Evolutionary conservation across 2,113 vertebrate genomes (phyloP).

Genomic region (Mugil cephalus): DNA sequence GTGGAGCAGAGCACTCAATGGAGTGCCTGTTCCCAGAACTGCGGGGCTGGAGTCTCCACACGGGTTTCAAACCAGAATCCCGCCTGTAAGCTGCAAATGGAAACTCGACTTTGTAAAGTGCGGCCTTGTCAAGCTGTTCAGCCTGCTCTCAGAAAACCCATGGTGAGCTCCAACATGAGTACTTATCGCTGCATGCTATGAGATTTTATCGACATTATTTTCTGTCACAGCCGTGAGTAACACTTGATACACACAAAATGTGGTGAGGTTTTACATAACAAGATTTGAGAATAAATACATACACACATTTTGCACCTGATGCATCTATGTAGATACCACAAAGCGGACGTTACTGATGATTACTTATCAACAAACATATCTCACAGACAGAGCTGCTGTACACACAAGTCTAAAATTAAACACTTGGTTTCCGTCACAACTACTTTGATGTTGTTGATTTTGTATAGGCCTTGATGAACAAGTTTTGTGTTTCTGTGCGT

Average conservation of each 20-base stretch:
- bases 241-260: too few species aligned
- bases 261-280: too few species aligned
- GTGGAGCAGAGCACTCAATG: conserved; percentile 88
- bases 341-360: too few species aligned
- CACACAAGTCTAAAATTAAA: neutral
- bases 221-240: too few species aligned
- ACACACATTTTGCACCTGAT: too few species aligned
- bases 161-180: conserved; percentile 75
- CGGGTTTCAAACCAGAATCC: conserved; percentile 92
- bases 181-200: too few species aligned
- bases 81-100: conserved; percentile 89
- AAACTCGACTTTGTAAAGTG: conserved; percentile 86
- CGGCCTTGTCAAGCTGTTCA: conserved; percentile 82
- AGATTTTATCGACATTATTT: too few species aligned
- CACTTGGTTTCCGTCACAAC: too few species aligned
- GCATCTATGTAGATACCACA: too few species aligned
- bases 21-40: conserved; percentile 91
- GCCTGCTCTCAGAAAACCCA: conserved; percentile 9
- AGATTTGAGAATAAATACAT: too few species aligned
- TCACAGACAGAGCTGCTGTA: neutral
- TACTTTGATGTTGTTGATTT: too few species aligned
- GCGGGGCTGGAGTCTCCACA: conserved; percentile 89
- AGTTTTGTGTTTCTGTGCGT: neutral
- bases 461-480: too few species aligned
- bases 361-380: neutral